Evolutionary conservation across 2,888 invertebrate genomes (phyloP).

Genomic region (Zelleria hepariella): DNA sequence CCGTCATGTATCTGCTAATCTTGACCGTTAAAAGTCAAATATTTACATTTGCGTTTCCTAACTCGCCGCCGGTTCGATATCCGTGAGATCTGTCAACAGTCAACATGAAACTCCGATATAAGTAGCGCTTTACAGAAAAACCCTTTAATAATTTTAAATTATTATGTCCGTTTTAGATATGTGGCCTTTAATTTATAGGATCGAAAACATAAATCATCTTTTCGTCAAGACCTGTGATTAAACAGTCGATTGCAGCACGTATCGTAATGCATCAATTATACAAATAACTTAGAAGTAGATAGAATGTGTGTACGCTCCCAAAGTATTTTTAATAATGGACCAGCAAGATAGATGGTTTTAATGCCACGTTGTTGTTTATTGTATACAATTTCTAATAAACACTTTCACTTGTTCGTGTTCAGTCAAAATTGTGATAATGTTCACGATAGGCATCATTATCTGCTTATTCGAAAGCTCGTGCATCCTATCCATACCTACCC

Average conservation of each 20-base stretch:
- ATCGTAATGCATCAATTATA: neutral
- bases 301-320: neutral
- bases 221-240: neutral
- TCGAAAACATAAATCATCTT: neutral
- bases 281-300: neutral
- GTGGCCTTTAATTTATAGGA: neutral
- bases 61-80: neutral
- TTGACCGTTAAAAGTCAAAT: neutral
- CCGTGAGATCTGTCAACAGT: neutral
- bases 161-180: neutral
- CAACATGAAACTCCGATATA: neutral
- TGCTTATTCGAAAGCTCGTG: conserved; percentile 35
- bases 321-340: neutral
- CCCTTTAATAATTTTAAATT: neutral
- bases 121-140: neutral
- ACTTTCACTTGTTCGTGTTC: conserved; percentile 36
- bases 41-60: neutral
- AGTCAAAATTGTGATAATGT: conserved; percentile 54
- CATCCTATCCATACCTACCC: conserved; percentile 43
- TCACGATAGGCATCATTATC: conserved; percentile 56
- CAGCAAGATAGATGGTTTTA: neutral
- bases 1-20: neutral
- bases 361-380: neutral
- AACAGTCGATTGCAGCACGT: neutral
- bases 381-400: neutral